These are phyloP conservation scores for Drosophila biarmipes DNA, from an alignment of 1,140 invertebrate genomes.

Conservation along the genomic window DNA sequence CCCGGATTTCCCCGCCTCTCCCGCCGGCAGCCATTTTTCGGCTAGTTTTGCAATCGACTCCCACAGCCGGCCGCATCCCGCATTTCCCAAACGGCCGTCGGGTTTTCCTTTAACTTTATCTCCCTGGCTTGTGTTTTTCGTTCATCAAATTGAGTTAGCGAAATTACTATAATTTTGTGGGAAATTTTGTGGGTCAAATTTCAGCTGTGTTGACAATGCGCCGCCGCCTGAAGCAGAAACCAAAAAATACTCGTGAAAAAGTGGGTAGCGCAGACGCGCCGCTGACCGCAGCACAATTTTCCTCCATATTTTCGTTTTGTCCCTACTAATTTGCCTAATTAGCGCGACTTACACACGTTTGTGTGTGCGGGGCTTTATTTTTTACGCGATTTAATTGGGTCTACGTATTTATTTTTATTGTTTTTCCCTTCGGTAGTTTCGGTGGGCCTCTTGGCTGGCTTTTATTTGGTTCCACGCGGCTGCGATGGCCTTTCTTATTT, in stretches of 20 bases:
- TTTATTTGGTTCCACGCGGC: conserved; percentile 35
- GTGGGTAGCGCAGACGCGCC: conserved; percentile 49
- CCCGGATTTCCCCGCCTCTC: conserved; percentile 9
- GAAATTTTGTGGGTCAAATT: conserved; percentile 82
- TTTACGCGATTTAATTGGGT: conserved; percentile 61
- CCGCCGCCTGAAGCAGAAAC: conserved; percentile 16
- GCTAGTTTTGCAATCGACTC: conserved; percentile 71
- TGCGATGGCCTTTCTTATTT: conserved; percentile 68
- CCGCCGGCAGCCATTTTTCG: conserved; percentile 56
- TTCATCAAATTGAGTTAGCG: conserved; percentile 74
- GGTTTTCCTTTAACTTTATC: conserved; percentile 55
- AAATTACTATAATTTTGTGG: conserved; percentile 82
- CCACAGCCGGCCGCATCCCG: conserved; percentile 15
- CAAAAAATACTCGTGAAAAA: conserved; percentile 20
- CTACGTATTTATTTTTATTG: conserved; percentile 60
- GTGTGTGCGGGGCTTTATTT: conserved; percentile 29
- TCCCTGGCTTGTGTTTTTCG: conserved; percentile 24
- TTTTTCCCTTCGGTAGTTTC: conserved; percentile 55
- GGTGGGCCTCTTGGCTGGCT: conserved; percentile 23
- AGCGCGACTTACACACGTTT: conserved; percentile 50
- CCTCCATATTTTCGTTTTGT: conserved; percentile 34
- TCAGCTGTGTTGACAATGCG: conserved; percentile 68
- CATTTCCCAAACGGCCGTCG: conserved; percentile 36
- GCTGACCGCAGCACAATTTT: conserved; percentile 64
- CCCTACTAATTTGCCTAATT: conserved; percentile 77